Conservation (phyloP, 2,113 vertebrate genomes). For the Saccopteryx leptura region DNA sequence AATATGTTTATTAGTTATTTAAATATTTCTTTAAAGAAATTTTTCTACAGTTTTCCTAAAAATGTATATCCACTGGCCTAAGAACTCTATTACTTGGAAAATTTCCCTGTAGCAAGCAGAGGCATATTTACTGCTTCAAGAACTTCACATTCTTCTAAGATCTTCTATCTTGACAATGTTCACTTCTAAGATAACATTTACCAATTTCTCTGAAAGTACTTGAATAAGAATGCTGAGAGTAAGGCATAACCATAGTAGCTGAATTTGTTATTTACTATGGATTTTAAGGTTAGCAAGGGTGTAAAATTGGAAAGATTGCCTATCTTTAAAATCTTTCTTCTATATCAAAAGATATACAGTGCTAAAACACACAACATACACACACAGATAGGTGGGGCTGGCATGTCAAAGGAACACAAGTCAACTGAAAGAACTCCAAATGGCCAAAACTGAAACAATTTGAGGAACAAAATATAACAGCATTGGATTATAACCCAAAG, state of each 20-base stretch:
- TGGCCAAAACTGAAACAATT: background rate
- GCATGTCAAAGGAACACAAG: background rate
- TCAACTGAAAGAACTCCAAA: background rate
- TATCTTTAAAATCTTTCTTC: background rate
- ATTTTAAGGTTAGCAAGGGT: background rate
- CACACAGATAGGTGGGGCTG: background rate
- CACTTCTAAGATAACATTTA: conserved; percentile 2
- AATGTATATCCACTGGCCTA: background rate
- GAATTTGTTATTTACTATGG: background rate
- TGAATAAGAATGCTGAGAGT: background rate
- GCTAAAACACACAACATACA: background rate
- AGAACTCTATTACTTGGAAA: background rate
- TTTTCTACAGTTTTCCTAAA: conserved; percentile 13
- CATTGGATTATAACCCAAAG: background rate
- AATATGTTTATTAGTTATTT: background rate
- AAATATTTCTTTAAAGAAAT: background rate
- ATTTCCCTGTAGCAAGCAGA: background rate
- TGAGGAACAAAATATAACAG: background rate
- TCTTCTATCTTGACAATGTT: background rate
- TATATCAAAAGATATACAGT: conserved; percentile 12
- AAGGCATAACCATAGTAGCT: background rate
- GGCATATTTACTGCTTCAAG: background rate
- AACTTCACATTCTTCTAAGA: conserved; percentile 19
- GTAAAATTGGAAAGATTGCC: background rate
- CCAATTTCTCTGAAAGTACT: background rate